phyloP scores from a whole-genome alignment of 2,888 invertebrate genomes.

The Romanomermis culicivorax region DNA sequence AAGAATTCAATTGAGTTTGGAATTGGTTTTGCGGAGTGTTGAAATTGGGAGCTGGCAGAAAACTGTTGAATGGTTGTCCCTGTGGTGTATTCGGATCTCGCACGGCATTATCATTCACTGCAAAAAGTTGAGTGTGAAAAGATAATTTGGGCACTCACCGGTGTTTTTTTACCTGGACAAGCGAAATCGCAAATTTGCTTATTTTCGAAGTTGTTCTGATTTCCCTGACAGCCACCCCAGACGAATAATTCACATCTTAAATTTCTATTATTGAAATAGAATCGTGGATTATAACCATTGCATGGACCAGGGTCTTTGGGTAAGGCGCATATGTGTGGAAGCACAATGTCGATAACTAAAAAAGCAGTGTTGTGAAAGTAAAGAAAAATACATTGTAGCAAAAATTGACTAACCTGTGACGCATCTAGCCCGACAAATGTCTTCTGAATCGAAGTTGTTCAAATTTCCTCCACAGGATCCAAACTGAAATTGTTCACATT shows the following conservation, averaged over 20 bases:
- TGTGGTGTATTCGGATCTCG: no score
- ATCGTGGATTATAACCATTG: conserved; percentile 23
- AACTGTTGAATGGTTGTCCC: no score
- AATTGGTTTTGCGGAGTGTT: neutral
- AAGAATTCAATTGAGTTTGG: neutral
- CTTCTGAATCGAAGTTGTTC: conserved; percentile 21
- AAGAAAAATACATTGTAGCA: neutral
- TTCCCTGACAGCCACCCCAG: conserved; percentile 23
- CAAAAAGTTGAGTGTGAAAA: neutral
- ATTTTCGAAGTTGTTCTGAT: conserved; percentile 22
- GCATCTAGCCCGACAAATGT: conserved; percentile 9
- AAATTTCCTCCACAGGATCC: conserved; percentile 24
- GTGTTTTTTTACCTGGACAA: conserved; percentile 15
- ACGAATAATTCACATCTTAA: conserved; percentile 26
- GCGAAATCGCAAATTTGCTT: conserved; percentile 20
- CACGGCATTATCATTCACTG: no score
- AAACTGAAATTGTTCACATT: conserved; percentile 24
- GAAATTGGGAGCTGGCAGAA: neutral
- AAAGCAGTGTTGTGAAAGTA: conserved; percentile 3
- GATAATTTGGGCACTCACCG: neutral
- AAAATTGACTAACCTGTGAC: conserved; percentile 3
- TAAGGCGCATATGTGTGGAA: conserved; percentile 21
- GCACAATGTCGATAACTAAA: conserved; percentile 14
- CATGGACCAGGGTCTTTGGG: conserved; percentile 21
- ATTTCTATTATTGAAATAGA: conserved; percentile 22